Conservation (phyloP, 2,888 invertebrate species). For the Chalcosyrphus nemorum region DNA sequence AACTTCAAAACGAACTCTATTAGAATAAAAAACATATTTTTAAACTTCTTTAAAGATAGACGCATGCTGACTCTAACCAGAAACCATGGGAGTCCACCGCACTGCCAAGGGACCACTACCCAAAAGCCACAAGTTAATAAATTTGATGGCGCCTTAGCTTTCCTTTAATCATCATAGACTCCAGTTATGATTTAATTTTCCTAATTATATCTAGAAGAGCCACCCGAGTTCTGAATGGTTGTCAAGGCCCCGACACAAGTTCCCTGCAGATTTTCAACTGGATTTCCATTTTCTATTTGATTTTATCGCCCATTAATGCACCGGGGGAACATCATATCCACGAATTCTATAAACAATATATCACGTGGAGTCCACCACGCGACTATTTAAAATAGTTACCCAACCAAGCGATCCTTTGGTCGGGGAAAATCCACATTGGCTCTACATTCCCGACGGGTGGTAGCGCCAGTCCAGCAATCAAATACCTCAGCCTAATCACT, state of each 20-base stretch:
- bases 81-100: background rate
- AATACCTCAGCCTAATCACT: conserved; percentile 20
- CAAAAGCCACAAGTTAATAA: background rate
- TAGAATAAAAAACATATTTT: background rate
- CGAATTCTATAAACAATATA: conserved; percentile 33
- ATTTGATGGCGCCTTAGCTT: conserved; percentile 22
- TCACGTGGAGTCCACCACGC: conserved; percentile 32
- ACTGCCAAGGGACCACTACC: background rate
- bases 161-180: conserved; percentile 19
- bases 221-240: background rate
- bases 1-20: too few species aligned
- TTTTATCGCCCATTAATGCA: background rate
- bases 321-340: background rate
- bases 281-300: background rate
- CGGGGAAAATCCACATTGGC: conserved; percentile 7
- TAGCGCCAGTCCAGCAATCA: conserved; percentile 64
- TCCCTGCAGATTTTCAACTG: conserved; percentile 25
- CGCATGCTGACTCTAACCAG: background rate
- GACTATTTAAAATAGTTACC: conserved; percentile 28
- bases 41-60: background rate
- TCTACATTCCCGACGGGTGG: conserved; percentile 64
- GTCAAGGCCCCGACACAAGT: background rate
- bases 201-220: conserved; percentile 17
- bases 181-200: conserved; percentile 14
- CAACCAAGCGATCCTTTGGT: background rate